A percentile compares a stretch with the other conserved stretches of the same genome.
Evolutionary conservation across 2,797 vertebrate species (phyloP).

Genomic region (Epinephelus awoara): DNA sequence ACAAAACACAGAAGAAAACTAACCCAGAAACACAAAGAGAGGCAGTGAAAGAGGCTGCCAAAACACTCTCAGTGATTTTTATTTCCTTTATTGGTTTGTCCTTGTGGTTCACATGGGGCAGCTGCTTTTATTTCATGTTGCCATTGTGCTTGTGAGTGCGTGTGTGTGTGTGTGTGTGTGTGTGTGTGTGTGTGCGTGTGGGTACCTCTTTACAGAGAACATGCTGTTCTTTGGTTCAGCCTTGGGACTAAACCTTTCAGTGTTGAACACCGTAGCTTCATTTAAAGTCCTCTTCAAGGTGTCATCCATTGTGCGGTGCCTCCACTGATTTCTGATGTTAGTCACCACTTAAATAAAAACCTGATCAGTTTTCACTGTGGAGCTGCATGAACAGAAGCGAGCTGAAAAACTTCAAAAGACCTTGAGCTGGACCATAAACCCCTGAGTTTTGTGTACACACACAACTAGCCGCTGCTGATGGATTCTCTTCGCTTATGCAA

Average conservation of each 20-base stretch:
- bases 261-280: neutral
- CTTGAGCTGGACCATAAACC: conserved; percentile 21
- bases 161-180: neutral
- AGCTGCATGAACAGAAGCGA: neutral
- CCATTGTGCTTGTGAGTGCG: neutral
- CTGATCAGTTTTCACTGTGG: conserved; percentile 14
- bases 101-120: conserved; percentile 39
- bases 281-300: conserved; percentile 16
- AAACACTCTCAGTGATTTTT: conserved; percentile 27
- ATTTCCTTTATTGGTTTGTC: conserved; percentile 46
- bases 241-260: conserved; percentile 19
- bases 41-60: conserved; percentile 9
- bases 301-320: neutral
- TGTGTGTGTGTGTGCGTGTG: neutral
- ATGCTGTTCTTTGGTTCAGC: conserved; percentile 1
- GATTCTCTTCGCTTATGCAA: conserved; percentile 52
- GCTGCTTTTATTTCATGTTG: conserved; percentile 39
- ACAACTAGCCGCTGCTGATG: conserved; percentile 9
- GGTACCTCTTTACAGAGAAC: conserved; percentile 16
- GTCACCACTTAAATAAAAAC: neutral
- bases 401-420: conserved; percentile 16
- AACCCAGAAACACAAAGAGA: conserved; percentile 10
- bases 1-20: conserved; percentile 17
- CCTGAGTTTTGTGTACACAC: neutral
- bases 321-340: conserved; percentile 17